Evolutionary conservation across 2,113 vertebrate genomes (phyloP).

Genomic region (Gnathonemus echidnorhynchus): DNA sequence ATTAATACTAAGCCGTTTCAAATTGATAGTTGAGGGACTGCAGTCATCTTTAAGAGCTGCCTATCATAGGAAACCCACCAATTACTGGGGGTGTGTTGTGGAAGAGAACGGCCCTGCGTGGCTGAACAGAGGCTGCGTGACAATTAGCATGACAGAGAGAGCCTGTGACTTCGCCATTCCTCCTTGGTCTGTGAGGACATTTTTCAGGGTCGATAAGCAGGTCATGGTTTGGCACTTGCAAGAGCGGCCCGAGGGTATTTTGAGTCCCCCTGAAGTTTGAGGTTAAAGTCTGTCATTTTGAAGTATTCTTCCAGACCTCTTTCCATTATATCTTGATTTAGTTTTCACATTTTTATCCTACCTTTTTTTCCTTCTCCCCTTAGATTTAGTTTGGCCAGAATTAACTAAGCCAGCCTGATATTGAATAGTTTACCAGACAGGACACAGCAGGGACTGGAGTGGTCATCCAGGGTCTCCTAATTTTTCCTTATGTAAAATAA

Average conservation of each 20-base stretch:
- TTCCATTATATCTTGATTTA: not conserved
- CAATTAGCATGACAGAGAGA: slow-evolving; percentile 2
- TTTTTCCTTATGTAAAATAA: not conserved
- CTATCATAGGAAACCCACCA: not conserved
- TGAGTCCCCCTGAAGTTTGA: not conserved
- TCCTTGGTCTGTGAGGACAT: not conserved
- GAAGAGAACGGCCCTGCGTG: not conserved
- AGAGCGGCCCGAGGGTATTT: not conserved
- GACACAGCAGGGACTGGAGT: not conserved
- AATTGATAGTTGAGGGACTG: slow-evolving; percentile 4
- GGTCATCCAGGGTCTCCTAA: not conserved
- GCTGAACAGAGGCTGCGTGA: not conserved
- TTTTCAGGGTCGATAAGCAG: not conserved
- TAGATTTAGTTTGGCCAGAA: not conserved
- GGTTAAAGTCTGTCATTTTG: not conserved
- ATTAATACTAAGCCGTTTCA: not conserved
- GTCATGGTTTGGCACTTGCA: not conserved
- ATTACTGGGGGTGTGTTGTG: not conserved
- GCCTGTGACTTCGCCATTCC: not conserved
- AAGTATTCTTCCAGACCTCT: not conserved
- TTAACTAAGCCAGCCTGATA: not conserved
- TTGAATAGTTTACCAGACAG: not conserved
- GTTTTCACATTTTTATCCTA: not conserved
- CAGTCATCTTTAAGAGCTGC: not conserved
- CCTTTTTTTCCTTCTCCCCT: slow-evolving; percentile 15